phyloP scores from a whole-genome alignment of 2,797 vertebrate genomes.

The Cyclura pinguis region DNA sequence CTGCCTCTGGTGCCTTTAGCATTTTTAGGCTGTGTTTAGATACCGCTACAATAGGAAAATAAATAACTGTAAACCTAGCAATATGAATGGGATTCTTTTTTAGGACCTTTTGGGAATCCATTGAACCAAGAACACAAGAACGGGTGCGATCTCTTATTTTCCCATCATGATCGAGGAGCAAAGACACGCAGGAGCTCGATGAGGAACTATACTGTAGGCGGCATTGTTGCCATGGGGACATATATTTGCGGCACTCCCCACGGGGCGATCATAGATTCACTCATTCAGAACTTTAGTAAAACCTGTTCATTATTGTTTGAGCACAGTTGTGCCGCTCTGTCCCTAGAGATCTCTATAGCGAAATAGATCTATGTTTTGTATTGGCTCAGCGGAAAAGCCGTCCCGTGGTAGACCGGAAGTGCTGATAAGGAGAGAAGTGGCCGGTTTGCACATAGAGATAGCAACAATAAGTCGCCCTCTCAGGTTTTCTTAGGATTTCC shows the following conservation, averaged over 20 bases:
- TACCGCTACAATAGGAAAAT: neutral
- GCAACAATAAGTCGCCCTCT: fast-evolving
- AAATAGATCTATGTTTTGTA: neutral
- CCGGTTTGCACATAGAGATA: neutral
- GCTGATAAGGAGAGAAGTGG: no score
- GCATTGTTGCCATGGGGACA: neutral
- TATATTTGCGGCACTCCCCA: neutral
- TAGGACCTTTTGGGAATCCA: neutral
- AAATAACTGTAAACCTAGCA: neutral
- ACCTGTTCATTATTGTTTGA: neutral
- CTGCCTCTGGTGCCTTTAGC: no score
- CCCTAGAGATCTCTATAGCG: neutral
- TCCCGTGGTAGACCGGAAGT: neutral
- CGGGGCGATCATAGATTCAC: neutral
- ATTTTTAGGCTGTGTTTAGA: no score
- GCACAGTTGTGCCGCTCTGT: neutral
- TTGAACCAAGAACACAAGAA: neutral
- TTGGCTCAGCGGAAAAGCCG: neutral
- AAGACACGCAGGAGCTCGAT: neutral
- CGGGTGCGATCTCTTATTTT: neutral
- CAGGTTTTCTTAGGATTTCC: neutral
- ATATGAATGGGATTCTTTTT: neutral
- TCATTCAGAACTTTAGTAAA: neutral
- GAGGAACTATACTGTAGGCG: neutral
- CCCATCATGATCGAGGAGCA: neutral